Evolutionary conservation across 2,797 vertebrate species (phyloP).

Genomic region (Enteromius argenteus): DNA sequence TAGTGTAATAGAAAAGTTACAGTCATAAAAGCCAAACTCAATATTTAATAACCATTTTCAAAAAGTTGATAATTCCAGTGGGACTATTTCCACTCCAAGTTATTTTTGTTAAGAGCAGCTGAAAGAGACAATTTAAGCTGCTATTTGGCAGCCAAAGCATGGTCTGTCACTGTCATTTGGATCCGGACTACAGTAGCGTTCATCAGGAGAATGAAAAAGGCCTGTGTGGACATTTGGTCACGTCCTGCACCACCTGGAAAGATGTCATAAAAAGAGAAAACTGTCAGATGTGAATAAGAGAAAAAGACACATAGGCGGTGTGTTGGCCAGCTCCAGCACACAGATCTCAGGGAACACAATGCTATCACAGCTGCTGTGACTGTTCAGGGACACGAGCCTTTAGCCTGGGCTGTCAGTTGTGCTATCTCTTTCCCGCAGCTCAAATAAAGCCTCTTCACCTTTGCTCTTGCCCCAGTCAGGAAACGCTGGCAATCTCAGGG

Average conservation of each 20-base stretch:
- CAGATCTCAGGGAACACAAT: conserved; percentile 54
- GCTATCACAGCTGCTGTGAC: conserved; percentile 65
- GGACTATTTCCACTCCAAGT: not conserved
- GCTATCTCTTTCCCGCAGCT: conserved; percentile 62
- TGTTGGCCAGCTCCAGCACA: conserved; percentile 38
- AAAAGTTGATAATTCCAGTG: not conserved
- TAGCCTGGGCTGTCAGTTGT: conserved; percentile 68
- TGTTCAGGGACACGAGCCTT: conserved; percentile 63
- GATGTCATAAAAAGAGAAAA: conserved; percentile 62
- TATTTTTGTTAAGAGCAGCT: conserved; percentile 7
- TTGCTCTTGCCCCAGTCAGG: conserved; percentile 33
- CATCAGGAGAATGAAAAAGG: conserved; percentile 57
- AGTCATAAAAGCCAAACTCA: not conserved
- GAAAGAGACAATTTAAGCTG: conserved; percentile 37
- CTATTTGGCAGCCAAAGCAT: conserved; percentile 66
- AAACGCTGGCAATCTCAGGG: conserved; percentile 40
- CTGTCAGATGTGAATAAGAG: conserved; percentile 60
- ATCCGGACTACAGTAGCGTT: conserved; percentile 37
- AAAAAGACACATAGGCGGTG: conserved; percentile 38
- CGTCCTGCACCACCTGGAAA: conserved; percentile 77
- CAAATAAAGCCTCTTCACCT: conserved; percentile 56
- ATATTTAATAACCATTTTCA: not conserved
- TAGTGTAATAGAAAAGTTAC: not conserved
- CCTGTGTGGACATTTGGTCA: conserved; percentile 64
- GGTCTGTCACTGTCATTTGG: conserved; percentile 46